Evolutionary conservation across 2,797 vertebrate genomes (phyloP).

Genomic region (Orientallactaga sibirica): DNA sequence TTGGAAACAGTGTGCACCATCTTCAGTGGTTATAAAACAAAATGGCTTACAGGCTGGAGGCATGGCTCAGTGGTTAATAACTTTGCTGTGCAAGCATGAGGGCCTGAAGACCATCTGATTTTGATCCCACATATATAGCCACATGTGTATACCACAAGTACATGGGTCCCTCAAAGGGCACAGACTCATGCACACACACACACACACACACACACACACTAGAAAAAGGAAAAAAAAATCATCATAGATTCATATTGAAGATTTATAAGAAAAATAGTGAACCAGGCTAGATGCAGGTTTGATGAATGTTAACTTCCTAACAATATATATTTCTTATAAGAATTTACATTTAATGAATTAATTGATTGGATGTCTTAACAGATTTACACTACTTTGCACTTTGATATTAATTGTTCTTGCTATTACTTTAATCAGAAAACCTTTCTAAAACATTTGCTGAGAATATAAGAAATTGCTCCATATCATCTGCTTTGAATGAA

Average conservation of each 20-base stretch:
- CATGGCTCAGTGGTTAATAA: too few species aligned
- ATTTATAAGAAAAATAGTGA: neutral
- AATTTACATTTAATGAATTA: neutral
- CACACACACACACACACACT: too few species aligned
- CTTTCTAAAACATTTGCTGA: neutral
- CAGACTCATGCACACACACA: too few species aligned
- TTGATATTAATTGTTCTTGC: neutral
- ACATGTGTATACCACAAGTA: too few species aligned
- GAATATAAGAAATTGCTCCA: neutral
- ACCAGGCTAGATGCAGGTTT: neutral
- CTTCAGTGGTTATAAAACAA: neutral
- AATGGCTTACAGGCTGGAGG: too few species aligned
- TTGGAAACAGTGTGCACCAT: neutral
- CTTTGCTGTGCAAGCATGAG: too few species aligned
- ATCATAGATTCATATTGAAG: neutral
- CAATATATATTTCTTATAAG: neutral
- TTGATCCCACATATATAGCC: too few species aligned
- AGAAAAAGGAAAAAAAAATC: neutral
- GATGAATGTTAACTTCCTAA: neutral
- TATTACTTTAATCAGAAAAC: neutral
- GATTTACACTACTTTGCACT: neutral
- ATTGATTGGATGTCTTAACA: neutral
- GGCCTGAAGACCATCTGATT: too few species aligned
- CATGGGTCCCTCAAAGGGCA: too few species aligned
- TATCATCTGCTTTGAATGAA: neutral